Percentiles rank a stretch among this genome's conserved stretches.
Evolutionary conservation across 1,140 invertebrate genomes (phyloP).

Genomic region (Drosophila ananassae): DNA sequence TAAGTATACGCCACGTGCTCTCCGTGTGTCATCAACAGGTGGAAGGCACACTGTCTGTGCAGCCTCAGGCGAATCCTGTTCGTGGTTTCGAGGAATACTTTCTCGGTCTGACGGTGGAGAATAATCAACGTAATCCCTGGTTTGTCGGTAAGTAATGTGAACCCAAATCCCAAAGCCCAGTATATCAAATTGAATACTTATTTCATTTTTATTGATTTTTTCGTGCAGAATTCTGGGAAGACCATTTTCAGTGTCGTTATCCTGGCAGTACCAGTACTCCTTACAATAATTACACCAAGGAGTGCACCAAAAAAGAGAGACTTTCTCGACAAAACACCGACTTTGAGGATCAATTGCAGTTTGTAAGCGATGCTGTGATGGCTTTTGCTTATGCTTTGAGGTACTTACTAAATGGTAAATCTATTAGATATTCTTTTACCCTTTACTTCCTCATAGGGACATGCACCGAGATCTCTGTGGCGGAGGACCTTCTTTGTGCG

Average conservation of each 20-base stretch:
- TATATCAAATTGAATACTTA: background rate
- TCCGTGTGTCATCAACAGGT: constrained; percentile 81
- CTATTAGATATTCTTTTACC: background rate
- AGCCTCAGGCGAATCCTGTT: constrained; percentile 95
- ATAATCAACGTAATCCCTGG: constrained; percentile 96
- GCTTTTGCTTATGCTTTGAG: constrained; percentile 94
- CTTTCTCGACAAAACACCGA: constrained; percentile 90
- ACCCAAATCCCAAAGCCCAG: no score
- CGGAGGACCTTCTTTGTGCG: constrained; percentile 90
- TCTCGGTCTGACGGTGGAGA: constrained; percentile 92
- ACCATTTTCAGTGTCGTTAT: constrained; percentile 94
- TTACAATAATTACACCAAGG: constrained; percentile 90
- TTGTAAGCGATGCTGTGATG: constrained; percentile 96
- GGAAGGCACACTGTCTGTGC: constrained; percentile 95
- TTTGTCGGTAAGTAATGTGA: constrained; percentile 90
- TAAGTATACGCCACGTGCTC: constrained; percentile 58
- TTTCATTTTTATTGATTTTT: background rate
- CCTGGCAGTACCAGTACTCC: constrained; percentile 91
- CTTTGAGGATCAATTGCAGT: constrained; percentile 95
- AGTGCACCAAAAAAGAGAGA: constrained; percentile 89
- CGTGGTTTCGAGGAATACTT: constrained; percentile 95
- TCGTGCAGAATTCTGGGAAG: constrained; percentile 94
- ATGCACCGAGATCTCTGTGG: constrained; percentile 93
- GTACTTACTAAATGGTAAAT: constrained; percentile 84
- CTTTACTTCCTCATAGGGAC: constrained; percentile 86